Evolutionary conservation across 2,113 vertebrate genomes (phyloP).

Genomic region (Lophius piscatorius): DNA sequence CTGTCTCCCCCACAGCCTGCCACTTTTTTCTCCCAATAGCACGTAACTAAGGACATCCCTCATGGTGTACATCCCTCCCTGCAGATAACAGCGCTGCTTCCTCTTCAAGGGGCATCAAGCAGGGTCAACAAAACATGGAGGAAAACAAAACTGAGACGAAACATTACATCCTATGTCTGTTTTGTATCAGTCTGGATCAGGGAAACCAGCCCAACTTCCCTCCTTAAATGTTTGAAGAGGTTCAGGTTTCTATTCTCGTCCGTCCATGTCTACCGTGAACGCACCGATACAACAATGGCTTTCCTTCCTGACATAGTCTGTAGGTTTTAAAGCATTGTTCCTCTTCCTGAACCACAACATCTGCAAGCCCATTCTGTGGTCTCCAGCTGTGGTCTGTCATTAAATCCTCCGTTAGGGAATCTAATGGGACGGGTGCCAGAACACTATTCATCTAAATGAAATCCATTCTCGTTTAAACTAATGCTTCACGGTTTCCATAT

Average conservation of each 20-base stretch:
- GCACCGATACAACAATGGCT: conserved; percentile 63
- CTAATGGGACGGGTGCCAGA: background rate
- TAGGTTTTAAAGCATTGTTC: conserved; percentile 28
- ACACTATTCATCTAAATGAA: conserved; percentile 22
- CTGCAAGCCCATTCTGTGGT: conserved; percentile 48
- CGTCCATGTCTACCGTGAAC: conserved; percentile 14
- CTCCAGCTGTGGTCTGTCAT: conserved; percentile 58
- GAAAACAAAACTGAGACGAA: conserved; percentile 28
- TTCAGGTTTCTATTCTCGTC: conserved; percentile 51
- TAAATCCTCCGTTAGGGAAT: conserved; percentile 6
- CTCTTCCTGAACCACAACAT: conserved; percentile 58
- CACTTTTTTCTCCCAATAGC: background rate
- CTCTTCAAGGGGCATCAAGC: conserved; percentile 24
- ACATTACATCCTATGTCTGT: conserved; percentile 50
- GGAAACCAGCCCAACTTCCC: conserved; percentile 45
- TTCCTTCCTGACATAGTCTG: conserved; percentile 68
- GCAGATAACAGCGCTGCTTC: conserved; percentile 43
- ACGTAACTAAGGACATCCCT: conserved; percentile 14
- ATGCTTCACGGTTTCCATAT: conserved; percentile 6
- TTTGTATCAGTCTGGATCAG: conserved; percentile 46
- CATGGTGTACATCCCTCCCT: conserved; percentile 19
- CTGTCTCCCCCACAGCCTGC: background rate
- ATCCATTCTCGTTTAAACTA: conserved; percentile 4
- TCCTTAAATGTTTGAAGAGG: conserved; percentile 14
- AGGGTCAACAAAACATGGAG: conserved; percentile 44